Evolutionary conservation across 2,113 vertebrate genomes (phyloP), one percentile per base, ranked within the genome.

Genomic region (Zingel zingel): DNA sequence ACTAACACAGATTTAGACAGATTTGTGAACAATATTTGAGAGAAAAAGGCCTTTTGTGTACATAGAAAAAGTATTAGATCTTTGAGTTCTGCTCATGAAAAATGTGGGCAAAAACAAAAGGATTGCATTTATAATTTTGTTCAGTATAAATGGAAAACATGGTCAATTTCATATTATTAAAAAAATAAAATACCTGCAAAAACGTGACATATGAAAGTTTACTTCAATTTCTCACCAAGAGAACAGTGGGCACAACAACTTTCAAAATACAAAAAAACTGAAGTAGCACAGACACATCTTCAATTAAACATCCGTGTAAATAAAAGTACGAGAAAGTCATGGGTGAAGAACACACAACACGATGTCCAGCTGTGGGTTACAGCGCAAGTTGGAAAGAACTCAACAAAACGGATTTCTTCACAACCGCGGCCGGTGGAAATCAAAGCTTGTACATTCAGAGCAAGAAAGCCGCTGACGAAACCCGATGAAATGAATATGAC

Each of bases 401-500:
- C 30, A 30, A 30, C 4, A 25, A 59, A 63, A 63, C 3, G 15
- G 5, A 67, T 39, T 21, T 64, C 4, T 73, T 57, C 73, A 33
- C 5, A 9, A 14, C 19, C 13, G 1, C 16, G 13, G 30, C 62
- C 51, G 4, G 27, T 8, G 16, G 12, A 12, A 43, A 45, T 57
- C 51, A 45, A n/a, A 61, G 27, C 19, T 27, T 21, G 45, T 0
- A 27, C 3, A 19, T 30, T 54, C 10, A 58, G 25, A 78, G 36
- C 12, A 27, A 47, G 53, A 66, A 73, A 62, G 0, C 39, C 3
- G 8, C 56, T 57, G 65, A 79, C 64, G 47, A 74, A 74, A 68
- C n/a, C 19, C 13, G 16, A 59, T 77, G n/a, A 59, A 65, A 83
- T 53, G 11, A 61, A 78, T 25, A 54, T 54, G 30, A 76, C 6